phyloP scores from a whole-genome alignment of 1,140 invertebrate genomes.

The Anagrus nilaparvatae region DNA sequence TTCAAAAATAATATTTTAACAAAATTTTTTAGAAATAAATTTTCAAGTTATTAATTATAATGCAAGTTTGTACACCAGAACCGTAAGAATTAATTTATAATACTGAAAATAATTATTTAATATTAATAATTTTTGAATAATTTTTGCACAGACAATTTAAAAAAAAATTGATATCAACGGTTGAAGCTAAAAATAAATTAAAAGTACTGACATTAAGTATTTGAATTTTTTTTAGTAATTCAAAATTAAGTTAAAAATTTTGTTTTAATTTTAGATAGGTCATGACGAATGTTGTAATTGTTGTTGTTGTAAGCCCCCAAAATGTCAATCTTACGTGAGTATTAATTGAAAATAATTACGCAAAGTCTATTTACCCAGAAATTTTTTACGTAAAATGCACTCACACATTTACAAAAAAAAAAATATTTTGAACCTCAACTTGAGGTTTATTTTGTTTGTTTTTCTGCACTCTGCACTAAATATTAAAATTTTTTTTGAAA shows the following conservation, averaged over 20 bases:
- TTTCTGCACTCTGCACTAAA: no score
- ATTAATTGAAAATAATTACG: neutral
- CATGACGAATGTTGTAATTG: constrained; percentile 31
- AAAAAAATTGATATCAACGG: constrained; percentile 19
- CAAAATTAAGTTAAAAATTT: constrained; percentile 1
- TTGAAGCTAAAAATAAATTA: constrained; percentile 31
- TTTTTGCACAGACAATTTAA: no score
- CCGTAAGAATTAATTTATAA: no score
- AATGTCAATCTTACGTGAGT: constrained; percentile 25
- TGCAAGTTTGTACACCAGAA: constrained; percentile 28
- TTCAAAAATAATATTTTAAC: constrained; percentile 3
- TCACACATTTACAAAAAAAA: no score
- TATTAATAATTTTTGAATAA: no score
- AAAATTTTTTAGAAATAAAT: constrained; percentile 7
- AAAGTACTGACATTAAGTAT: constrained; percentile 22
- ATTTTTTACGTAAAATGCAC: neutral
- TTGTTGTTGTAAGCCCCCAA: constrained; percentile 27
- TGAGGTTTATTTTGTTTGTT: no score
- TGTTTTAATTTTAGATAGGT: constrained; percentile 21
- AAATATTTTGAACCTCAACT: no score
- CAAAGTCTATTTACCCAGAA: neutral
- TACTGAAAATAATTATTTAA: no score
- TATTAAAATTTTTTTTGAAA: no score
- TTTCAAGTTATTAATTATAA: constrained; percentile 17
- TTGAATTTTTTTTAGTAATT: constrained; percentile 5